These are phyloP conservation scores for Spea hammondii DNA, from an alignment of 2,797 vertebrate species.

Conservation along the genomic window DNA sequence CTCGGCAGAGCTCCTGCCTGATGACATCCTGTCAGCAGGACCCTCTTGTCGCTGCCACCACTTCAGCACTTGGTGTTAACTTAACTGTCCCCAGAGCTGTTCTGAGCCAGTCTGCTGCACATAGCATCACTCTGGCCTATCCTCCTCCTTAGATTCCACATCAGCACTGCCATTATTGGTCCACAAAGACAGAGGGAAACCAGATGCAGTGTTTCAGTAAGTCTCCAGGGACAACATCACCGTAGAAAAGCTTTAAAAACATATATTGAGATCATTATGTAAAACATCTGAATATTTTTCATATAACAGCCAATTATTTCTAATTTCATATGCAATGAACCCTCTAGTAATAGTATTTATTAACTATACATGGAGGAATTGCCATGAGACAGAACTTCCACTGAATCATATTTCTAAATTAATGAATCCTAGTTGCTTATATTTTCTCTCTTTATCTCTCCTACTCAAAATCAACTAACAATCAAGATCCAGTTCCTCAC, in stretches of 20 bases:
- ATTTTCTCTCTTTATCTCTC: constrained; percentile 60
- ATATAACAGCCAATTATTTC: background rate
- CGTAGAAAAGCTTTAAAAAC: no score
- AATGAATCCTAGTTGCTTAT: no score
- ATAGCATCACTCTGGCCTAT: constrained; percentile 62
- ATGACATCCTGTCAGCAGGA: constrained; percentile 80
- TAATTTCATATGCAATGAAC: no score
- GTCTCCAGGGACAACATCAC: constrained; percentile 27
- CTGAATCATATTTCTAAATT: no score
- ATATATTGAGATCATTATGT: no score
- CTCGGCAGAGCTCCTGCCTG: constrained; percentile 68
- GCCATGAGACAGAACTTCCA: no score
- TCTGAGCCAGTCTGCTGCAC: constrained; percentile 60
- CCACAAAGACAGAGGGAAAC: constrained; percentile 64
- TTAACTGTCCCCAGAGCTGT: constrained; percentile 57
- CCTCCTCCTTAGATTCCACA: constrained; percentile 61
- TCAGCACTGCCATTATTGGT: constrained; percentile 66
- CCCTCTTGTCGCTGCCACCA: constrained; percentile 73
- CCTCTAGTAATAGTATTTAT: no score
- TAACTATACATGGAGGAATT: no score
- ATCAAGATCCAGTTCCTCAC: constrained; percentile 83
- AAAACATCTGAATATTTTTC: background rate
- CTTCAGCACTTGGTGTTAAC: constrained; percentile 64
- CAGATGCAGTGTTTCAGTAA: constrained; percentile 71
- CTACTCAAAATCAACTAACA: constrained; percentile 84